Evolutionary conservation across 2,113 vertebrate species (phyloP).

Genomic region (Chaetodon auriga): DNA sequence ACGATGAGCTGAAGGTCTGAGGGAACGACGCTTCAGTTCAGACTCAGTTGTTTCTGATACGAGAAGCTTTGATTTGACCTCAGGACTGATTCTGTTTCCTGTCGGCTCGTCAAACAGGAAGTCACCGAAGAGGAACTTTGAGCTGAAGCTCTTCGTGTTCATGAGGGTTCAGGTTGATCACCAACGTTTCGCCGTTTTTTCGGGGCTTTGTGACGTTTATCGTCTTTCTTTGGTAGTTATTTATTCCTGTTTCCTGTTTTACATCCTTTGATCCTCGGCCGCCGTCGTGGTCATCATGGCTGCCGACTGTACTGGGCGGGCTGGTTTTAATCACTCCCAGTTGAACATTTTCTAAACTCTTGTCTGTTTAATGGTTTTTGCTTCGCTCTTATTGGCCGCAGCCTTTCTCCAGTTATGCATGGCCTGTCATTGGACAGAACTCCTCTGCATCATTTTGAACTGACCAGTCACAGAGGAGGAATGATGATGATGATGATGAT

Average conservation of each 20-base stretch:
- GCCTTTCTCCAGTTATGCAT: conserved; percentile 57
- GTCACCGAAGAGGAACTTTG: too few relatives aligned
- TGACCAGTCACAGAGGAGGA: conserved; percentile 50
- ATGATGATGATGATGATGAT: not conserved
- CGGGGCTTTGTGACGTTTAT: not conserved
- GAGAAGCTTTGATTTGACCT: too few relatives aligned
- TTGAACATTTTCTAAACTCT: not conserved
- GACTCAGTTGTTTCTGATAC: not conserved
- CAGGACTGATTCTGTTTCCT: not conserved
- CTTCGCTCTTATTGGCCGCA: conserved; percentile 57
- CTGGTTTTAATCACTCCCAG: not conserved
- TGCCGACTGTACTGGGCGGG: not conserved
- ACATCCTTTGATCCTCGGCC: not conserved
- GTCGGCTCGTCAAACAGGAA: not conserved
- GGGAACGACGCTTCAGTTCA: too few relatives aligned
- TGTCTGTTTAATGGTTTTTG: conserved; percentile 13
- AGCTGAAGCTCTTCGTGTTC: too few relatives aligned
- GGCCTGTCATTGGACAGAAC: conserved; percentile 35
- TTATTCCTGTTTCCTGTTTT: conserved; percentile 20
- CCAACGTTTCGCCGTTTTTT: too few relatives aligned
- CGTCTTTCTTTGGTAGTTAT: conserved; percentile 4
- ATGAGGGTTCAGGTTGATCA: too few relatives aligned
- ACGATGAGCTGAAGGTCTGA: too few relatives aligned
- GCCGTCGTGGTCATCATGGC: not conserved
- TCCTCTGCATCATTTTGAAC: conserved; percentile 7